Percentiles rank a stretch among this genome's conserved stretches.
phyloP scores from a whole-genome alignment of 2,797 vertebrate species.

The Cetoscarus ocellatus region DNA sequence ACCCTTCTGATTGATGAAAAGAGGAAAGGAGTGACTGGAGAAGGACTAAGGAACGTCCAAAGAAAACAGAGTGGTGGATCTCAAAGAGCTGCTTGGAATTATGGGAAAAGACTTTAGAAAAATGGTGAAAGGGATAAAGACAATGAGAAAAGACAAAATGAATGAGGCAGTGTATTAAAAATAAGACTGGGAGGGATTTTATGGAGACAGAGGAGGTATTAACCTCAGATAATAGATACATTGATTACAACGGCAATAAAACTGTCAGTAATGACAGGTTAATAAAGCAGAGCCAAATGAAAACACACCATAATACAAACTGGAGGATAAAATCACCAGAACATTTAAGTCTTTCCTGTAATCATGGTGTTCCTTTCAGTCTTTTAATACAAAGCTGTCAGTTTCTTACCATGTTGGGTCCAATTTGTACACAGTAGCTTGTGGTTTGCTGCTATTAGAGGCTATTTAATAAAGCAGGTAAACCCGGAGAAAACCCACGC shows the following conservation, averaged over 20 bases:
- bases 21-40: conserved; percentile 34
- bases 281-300: not conserved
- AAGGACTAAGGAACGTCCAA: conserved; percentile 42
- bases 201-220: not conserved
- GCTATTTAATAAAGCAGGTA: too few species aligned
- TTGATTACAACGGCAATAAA: conserved; percentile 1
- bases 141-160: not conserved
- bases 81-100: conserved; percentile 14
- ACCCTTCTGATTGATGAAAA: conserved; percentile 57
- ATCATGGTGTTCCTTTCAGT: not conserved
- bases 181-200: not conserved
- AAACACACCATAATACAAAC: not conserved
- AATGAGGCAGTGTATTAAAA: conserved; percentile 2
- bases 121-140: conserved; percentile 3
- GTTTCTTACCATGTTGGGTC: conserved; percentile 1
- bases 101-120: conserved; percentile 44
- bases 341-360: not conserved
- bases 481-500: too few species aligned
- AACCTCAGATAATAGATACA: conserved; percentile 12
- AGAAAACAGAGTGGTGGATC: conserved; percentile 53
- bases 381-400: not conserved
- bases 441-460: conserved; percentile 23
- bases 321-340: not conserved
- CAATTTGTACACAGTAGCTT: conserved; percentile 32
- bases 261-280: not conserved